Evolutionary conservation across 2,797 vertebrate species (phyloP), one percentile per base, ranked within the genome.

Genomic region (Eurystomus glaucurus): DNA sequence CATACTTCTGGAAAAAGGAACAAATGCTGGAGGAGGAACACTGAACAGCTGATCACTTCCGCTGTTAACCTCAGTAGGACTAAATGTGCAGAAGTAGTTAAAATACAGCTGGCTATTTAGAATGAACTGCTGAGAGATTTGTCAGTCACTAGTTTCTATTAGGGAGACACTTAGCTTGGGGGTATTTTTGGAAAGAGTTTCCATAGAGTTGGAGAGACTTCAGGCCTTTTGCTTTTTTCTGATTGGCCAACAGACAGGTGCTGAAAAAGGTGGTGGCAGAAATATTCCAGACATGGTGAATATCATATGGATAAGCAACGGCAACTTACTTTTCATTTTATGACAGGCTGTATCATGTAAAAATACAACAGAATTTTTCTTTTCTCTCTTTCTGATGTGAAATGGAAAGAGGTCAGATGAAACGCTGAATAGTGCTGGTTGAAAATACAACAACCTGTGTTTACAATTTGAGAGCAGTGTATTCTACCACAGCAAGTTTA

Each of bases 101-200:
- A 84, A 81, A 35, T n/a, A 83, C 90, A 94, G 86, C 77, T 97
- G 96, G 82, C 33, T 60, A 74, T 78, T 82, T 79, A 62, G 80
- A 78, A 81, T 70, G 57, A 94, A 57, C 85, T 94, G 94, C 85
- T 72, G 85, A 97, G 85, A 85, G 89, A 97, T 97, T 78, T 94
- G 91, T 92, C 95, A 91, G 84, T 81, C 92, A 91, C 64, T 85
- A 71, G 75, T 46, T 93, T 88, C 92, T 93, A n/a, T 94, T 92
- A 95, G 91, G 68, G 90, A 97, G 76, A 85, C 92, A 92, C 81
- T 97, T 92, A 80, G 61, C 81, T 89, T 71, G 70, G 43, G 55
- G 69, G 61, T 98, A 98, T 98, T 98, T 98, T 97, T 72, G 95
- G 97, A 98, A 95, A 89, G 89, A 93, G 96, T 97, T 95, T 96